Evolutionary conservation across 2,888 invertebrate species (phyloP).

Genomic region (Trissoscelio sp.): DNA sequence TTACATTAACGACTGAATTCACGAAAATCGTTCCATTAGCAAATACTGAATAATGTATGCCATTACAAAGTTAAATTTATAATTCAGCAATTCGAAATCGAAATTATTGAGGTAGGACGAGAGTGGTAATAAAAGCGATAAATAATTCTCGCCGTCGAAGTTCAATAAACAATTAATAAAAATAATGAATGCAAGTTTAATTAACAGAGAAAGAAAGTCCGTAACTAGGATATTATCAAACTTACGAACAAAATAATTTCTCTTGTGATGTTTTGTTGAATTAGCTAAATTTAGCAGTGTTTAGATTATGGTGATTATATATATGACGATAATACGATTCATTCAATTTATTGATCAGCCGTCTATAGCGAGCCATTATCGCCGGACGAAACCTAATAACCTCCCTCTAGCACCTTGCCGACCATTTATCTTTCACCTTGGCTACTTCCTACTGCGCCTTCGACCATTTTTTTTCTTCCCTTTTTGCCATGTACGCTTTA

Average conservation of each 20-base stretch:
- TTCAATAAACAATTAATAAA: not conserved
- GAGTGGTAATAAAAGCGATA: not conserved
- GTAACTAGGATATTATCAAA: no score
- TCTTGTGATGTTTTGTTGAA: not conserved
- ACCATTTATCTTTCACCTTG: slow-evolving; percentile 54
- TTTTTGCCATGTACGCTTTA: slow-evolving; percentile 37
- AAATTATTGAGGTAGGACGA: not conserved
- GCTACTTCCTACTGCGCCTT: slow-evolving; percentile 23
- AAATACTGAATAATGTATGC: not conserved
- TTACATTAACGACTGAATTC: not conserved
- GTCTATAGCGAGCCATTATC: slow-evolving; percentile 39
- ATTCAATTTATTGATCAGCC: slow-evolving; percentile 44
- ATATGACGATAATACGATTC: slow-evolving; percentile 18
- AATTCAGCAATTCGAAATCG: not conserved
- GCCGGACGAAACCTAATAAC: slow-evolving; percentile 45
- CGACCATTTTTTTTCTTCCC: slow-evolving; percentile 21
- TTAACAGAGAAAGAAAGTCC: no score
- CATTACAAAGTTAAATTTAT: slow-evolving; percentile 7
- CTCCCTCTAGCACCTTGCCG: slow-evolving; percentile 30
- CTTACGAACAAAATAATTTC: no score
- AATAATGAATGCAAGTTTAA: no score
- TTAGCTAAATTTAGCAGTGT: not conserved
- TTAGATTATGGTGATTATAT: slow-evolving; percentile 13
- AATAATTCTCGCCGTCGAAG: not conserved
- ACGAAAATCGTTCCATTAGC: not conserved